A percentile compares a stretch with the other conserved stretches of the same genome.
Evolutionary conservation across 2,888 invertebrate species (phyloP).

Genomic region (Lucinisca nassula): DNA sequence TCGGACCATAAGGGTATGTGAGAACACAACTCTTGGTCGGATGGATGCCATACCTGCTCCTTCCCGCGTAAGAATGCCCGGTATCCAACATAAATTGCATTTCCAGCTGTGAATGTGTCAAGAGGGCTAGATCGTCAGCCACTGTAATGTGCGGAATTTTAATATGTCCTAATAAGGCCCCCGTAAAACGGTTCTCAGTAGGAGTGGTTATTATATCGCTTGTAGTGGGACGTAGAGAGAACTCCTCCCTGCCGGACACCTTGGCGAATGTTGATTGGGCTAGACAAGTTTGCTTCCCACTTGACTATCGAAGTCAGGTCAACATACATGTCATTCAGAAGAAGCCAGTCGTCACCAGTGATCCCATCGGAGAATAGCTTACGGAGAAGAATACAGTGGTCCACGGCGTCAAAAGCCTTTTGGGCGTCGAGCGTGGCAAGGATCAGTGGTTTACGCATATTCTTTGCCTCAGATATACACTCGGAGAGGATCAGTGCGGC

Average conservation of each 20-base stretch:
- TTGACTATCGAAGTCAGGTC: neutral
- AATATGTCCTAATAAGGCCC: neutral
- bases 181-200: neutral
- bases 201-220: neutral
- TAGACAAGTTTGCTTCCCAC: neutral
- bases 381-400: neutral
- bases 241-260: neutral
- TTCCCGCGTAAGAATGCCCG: neutral
- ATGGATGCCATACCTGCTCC: neutral
- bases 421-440: slow-evolving; percentile 2
- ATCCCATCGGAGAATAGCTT: neutral
- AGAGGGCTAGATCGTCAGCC: neutral
- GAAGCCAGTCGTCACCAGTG: neutral
- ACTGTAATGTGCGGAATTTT: neutral
- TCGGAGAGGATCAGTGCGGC: too few relatives aligned
- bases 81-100: neutral
- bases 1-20: too few relatives aligned
- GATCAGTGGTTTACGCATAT: neutral
- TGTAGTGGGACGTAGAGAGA: neutral
- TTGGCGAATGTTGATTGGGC: neutral
- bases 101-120: neutral
- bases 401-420: slow-evolving; percentile 5
- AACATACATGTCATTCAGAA: neutral
- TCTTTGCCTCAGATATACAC: neutral
- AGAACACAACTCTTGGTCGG: neutral